Base-by-base conservation (phyloP, 2,113 vertebrate genomes). In the Leucoraja erinaceus region DNA sequence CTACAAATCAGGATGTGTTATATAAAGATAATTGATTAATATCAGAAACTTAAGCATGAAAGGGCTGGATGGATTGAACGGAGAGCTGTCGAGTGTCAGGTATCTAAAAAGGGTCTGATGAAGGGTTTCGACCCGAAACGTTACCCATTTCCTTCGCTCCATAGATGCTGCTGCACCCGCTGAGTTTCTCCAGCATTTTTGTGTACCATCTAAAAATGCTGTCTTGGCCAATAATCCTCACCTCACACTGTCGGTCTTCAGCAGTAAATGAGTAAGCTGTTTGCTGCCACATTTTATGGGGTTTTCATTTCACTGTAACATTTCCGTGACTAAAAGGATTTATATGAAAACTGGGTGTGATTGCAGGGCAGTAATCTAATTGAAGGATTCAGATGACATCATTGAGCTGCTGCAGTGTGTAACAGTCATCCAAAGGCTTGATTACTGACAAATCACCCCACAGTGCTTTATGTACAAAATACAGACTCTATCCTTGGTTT, bases 341-440 rank as follows among this genome's bases (percentile, higher is more conserved):
- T 63, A 88, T 88, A 16, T 63, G 63, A 88, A 88, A 88, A 88
- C 83, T 88, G 83, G 83, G 83, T 63, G 28, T 88, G 83, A 88
- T 88, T 88, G 63, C 83, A 88, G 63, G 28, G 59, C 56, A 88
- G 83, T 63, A 88, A 88, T 88, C 59, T 63, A 66, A 88, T 88
- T 66, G 83, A 88, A 88, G 83, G 83, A 28, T 88, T 88, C 83
- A 88, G 83, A 88, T 88, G 83, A 88, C 83, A 88, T 88, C 83
- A 88, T 88, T 31, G 63, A 88, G 83, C 83, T 66, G n/a, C 59
- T 63, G 83, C 59, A 88, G 83, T 88, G 31, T 66, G 63, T 88
- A 88, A 88, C 59, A 66, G 83, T 31, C 25, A 88, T 88, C 59
- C 63, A 59, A 88, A 88, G 83, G 83, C 61, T 88, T 63, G 63